Percentiles rank a stretch among this genome's conserved stretches.
phyloP scores from a whole-genome alignment of 2,113 vertebrate genomes.

The Nansenia antarctica region DNA sequence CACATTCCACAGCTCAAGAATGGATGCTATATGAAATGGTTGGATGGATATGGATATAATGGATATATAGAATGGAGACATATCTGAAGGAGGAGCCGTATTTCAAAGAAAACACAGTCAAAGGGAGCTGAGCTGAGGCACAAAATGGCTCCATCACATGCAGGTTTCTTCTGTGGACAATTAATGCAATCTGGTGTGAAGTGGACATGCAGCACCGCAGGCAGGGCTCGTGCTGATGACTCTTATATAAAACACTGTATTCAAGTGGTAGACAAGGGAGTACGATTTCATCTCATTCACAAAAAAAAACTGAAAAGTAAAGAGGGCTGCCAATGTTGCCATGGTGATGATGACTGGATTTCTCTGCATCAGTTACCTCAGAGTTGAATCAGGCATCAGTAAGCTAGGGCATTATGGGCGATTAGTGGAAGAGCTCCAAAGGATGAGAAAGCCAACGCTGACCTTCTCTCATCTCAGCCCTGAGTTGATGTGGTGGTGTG shows the following conservation, averaged over 20 bases:
- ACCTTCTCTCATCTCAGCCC: constrained; percentile 24
- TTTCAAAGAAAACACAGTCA: constrained; percentile 15
- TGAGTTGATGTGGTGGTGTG: constrained; percentile 10
- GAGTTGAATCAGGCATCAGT: constrained; percentile 40
- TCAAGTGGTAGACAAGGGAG: constrained; percentile 40
- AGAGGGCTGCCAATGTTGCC: constrained; percentile 43
- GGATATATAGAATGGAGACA: neutral
- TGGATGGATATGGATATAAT: neutral
- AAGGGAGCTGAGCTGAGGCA: constrained; percentile 5
- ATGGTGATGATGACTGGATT: constrained; percentile 41
- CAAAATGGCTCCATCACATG: neutral
- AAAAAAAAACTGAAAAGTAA: constrained; percentile 33
- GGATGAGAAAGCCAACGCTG: constrained; percentile 7
- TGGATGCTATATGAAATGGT: no score
- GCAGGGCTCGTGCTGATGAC: constrained; percentile 5
- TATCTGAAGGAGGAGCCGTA: neutral
- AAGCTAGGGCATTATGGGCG: constrained; percentile 25
- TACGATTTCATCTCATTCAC: constrained; percentile 38
- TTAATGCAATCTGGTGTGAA: neutral
- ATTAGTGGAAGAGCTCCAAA: constrained; percentile 30
- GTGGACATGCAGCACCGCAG: constrained; percentile 10
- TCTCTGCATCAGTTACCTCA: constrained; percentile 13
- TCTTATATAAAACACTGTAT: constrained; percentile 34
- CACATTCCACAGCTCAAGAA: no score
- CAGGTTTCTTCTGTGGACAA: constrained; percentile 11